Conservation (phyloP, 2,113 vertebrate genomes). For the zebrafish (Danio rerio) region GRCz12tu NC_133195.1:12304001-12304500, state of each 20-base stretch:
- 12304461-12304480: background rate
- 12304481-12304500: background rate
- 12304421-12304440: background rate
- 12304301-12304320: background rate
- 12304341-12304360: background rate
- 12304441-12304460: background rate
- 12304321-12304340: background rate
- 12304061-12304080: conserved; percentile 25
- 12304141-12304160: background rate
- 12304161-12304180: background rate
- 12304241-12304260: background rate
- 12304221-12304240: background rate
- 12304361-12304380: background rate
- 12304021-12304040: conserved; percentile 27
- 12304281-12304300: conserved; percentile 12
- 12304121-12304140: background rate
- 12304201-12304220: conserved; percentile 1
- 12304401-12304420: background rate
- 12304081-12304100: conserved; percentile 1
- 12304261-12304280: conserved; percentile 9
- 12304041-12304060: background rate
- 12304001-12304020: conserved; percentile 22
- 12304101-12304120: conserved; percentile 12
- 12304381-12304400: background rate
- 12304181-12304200: background rate